Percentiles rank a stretch among this genome's conserved stretches.
Evolutionary conservation across 1,140 invertebrate species (phyloP).

Genomic region (Scylla paramamosain): DNA sequence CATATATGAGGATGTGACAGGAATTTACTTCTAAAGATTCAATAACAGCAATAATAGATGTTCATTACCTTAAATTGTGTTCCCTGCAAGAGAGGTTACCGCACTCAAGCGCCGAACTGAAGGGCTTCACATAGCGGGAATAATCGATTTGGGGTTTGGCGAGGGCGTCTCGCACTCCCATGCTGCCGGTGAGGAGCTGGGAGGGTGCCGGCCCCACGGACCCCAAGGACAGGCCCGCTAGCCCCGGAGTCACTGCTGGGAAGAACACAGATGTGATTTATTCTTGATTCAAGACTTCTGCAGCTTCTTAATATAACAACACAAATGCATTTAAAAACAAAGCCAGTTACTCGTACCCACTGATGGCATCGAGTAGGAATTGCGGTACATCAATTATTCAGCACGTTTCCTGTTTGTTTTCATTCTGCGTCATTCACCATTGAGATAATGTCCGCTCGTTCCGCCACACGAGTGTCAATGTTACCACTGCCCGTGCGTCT

Average conservation of each 20-base stretch:
- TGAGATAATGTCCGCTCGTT: too few species aligned
- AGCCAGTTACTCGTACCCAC: too few species aligned
- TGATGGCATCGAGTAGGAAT: too few species aligned
- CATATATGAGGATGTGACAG: too few species aligned
- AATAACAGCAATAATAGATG: background rate
- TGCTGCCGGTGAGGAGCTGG: constrained; percentile 45
- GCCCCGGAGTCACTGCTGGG: constrained; percentile 75
- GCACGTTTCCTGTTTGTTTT: too few species aligned
- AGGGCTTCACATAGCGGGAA: constrained; percentile 90
- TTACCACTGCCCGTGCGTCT: too few species aligned
- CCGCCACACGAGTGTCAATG: too few species aligned
- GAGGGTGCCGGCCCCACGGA: constrained; percentile 49
- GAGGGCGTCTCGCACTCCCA: constrained; percentile 69
- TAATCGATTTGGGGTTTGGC: constrained; percentile 83
- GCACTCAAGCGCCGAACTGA: constrained; percentile 87
- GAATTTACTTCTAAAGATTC: too few species aligned
- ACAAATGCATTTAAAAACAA: too few species aligned
- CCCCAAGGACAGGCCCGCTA: constrained; percentile 74
- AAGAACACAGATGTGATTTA: background rate
- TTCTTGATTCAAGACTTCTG: background rate
- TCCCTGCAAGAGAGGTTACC: constrained; percentile 90
- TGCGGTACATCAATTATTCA: too few species aligned
- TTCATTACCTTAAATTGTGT: constrained; percentile 85
- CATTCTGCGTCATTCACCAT: too few species aligned
- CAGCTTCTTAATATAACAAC: background rate